Evolutionary conservation across 2,113 vertebrate genomes (phyloP).

Genomic region (Alaudala cheleensis): DNA sequence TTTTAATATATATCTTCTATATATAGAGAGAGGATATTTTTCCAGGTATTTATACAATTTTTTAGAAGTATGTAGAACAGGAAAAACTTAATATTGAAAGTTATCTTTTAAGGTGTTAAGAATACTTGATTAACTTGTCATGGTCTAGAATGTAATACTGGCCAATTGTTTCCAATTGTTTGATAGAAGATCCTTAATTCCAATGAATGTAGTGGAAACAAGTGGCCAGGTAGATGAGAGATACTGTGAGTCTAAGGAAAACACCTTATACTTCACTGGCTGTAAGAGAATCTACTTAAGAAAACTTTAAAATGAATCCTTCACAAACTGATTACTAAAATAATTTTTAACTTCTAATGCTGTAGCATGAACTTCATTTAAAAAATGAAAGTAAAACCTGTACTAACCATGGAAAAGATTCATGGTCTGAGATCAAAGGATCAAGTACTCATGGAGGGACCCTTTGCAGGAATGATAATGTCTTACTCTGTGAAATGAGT

Average conservation of each 20-base stretch:
- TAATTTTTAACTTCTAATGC: not conserved
- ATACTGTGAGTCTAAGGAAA: not conserved
- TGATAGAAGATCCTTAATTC: not conserved
- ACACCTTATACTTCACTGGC: not conserved
- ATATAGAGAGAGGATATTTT: not conserved
- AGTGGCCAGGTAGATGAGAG: not conserved
- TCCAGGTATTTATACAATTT: not conserved
- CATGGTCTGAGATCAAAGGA: not conserved
- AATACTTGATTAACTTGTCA: not conserved
- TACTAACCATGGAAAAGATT: not conserved
- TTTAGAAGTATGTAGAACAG: not conserved
- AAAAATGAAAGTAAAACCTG: not conserved
- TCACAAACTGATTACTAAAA: too few relatives aligned
- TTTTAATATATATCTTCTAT: too few relatives aligned
- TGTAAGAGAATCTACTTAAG: not conserved
- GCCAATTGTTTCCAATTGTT: not conserved
- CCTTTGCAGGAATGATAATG: not conserved
- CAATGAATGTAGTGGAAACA: not conserved
- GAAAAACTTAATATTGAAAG: not conserved
- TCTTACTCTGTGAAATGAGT: not conserved
- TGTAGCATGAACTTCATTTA: not conserved
- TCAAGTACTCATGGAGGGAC: not conserved
- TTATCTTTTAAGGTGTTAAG: not conserved
- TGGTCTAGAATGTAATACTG: not conserved
- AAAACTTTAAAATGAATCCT: not conserved